Conservation (phyloP, 1,140 invertebrate species). For the Amphibalanus amphitrite region DNA sequence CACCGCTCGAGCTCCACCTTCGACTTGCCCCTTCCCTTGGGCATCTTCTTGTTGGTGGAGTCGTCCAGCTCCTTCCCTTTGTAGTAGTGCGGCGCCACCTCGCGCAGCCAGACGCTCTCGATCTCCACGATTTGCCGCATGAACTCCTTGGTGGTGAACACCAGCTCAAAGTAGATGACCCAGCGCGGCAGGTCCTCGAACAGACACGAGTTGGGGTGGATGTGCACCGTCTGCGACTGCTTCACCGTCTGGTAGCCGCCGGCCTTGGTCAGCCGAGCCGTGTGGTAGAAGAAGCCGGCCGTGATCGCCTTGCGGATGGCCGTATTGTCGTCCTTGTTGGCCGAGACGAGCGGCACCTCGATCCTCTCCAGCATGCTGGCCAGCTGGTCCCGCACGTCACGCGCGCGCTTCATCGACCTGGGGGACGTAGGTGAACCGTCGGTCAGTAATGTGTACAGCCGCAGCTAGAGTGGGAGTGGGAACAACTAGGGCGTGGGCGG, state of each 20-base stretch:
- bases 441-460: no score
- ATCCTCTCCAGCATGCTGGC: constrained; percentile 89
- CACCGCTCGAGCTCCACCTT: constrained; percentile 23
- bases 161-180: constrained; percentile 92
- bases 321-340: constrained; percentile 30
- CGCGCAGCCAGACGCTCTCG: constrained; percentile 88
- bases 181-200: constrained; percentile 92
- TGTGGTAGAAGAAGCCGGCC: constrained; percentile 95
- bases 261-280: constrained; percentile 79
- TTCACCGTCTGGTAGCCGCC: constrained; percentile 95
- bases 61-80: constrained; percentile 88
- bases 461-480: no score
- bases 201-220: constrained; percentile 88
- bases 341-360: constrained; percentile 86
- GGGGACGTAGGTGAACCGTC: neutral
- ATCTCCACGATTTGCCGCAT: constrained; percentile 89
- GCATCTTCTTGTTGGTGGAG: constrained; percentile 88
- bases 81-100: constrained; percentile 97
- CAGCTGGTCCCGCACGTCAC: constrained; percentile 94
- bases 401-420: constrained; percentile 79
- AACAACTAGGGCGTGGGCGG: no score
- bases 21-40: constrained; percentile 61
- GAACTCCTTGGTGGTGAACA: constrained; percentile 96
- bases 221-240: constrained; percentile 87
- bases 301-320: constrained; percentile 53